Evolutionary conservation across 2,888 invertebrate species (phyloP).

Genomic region (Caenorhabditis sp.): DNA sequence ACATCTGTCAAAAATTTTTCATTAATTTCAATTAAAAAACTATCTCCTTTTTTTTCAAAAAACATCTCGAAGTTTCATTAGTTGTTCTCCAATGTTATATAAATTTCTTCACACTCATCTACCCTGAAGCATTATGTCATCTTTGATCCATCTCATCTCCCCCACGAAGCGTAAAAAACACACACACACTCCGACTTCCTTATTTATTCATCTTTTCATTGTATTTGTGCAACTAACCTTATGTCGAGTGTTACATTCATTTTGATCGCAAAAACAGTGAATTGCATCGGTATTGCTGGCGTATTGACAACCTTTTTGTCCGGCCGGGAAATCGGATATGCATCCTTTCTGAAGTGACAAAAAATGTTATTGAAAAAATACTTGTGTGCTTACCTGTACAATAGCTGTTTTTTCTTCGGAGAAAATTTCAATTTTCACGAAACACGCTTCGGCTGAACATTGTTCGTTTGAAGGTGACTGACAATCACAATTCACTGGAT

Average conservation of each 20-base stretch:
- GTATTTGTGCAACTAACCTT: constrained; percentile 38
- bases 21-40: too few species aligned
- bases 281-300: constrained; percentile 67
- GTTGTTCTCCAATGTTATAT: not conserved
- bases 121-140: not conserved
- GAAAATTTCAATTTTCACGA: constrained; percentile 61
- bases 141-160: not conserved
- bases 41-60: too few species aligned
- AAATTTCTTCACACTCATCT: not conserved
- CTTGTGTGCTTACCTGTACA: constrained; percentile 59
- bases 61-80: not conserved
- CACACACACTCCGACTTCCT: not conserved
- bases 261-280: constrained; percentile 67
- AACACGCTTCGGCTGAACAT: constrained; percentile 56
- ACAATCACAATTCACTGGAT: constrained; percentile 67
- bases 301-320: constrained; percentile 66
- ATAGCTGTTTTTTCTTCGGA: constrained; percentile 64
- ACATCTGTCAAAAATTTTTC: not conserved
- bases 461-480: constrained; percentile 45
- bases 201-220: too few species aligned
- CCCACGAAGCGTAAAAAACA: not conserved
- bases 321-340: constrained; percentile 61
- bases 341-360: constrained; percentile 67
- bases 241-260: constrained; percentile 62
- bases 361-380: constrained; percentile 16